Evolutionary conservation across 1,140 invertebrate species (phyloP).

Genomic region (Matsumurasca onukii): DNA sequence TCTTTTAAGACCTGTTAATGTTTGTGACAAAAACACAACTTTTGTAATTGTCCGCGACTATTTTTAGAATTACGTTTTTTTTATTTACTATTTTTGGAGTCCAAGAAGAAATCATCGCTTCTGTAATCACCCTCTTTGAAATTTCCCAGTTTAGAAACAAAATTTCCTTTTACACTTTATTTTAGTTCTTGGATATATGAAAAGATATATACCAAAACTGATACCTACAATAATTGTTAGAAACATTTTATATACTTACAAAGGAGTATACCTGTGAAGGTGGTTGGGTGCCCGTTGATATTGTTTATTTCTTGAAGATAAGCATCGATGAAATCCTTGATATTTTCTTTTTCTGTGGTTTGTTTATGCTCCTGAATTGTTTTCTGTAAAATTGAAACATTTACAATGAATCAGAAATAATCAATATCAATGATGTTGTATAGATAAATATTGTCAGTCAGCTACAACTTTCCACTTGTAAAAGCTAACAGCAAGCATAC

Average conservation of each 20-base stretch:
- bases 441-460: not conserved
- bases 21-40: too few relatives aligned
- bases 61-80: too few relatives aligned
- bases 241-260: not conserved
- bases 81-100: too few relatives aligned
- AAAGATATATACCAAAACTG: too few relatives aligned
- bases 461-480: not conserved
- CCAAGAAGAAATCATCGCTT: too few relatives aligned
- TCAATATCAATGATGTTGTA: not conserved
- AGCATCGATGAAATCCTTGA: slow-evolving; percentile 73
- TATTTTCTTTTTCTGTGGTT: slow-evolving; percentile 51
- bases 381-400: slow-evolving; percentile 50
- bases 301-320: slow-evolving; percentile 69
- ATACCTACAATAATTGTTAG: too few relatives aligned
- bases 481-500: slow-evolving; percentile 45
- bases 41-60: too few relatives aligned
- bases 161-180: too few relatives aligned
- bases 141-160: too few relatives aligned
- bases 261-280: slow-evolving; percentile 57
- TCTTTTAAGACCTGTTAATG: too few relatives aligned
- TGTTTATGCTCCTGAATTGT: slow-evolving; percentile 61
- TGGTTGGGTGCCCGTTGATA: slow-evolving; percentile 47
- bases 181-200: too few relatives aligned
- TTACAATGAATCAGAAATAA: slow-evolving; percentile 33
- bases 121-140: too few relatives aligned